phyloP scores from a whole-genome alignment of 1,140 invertebrate genomes.

The Heliconius hermathena region DNA sequence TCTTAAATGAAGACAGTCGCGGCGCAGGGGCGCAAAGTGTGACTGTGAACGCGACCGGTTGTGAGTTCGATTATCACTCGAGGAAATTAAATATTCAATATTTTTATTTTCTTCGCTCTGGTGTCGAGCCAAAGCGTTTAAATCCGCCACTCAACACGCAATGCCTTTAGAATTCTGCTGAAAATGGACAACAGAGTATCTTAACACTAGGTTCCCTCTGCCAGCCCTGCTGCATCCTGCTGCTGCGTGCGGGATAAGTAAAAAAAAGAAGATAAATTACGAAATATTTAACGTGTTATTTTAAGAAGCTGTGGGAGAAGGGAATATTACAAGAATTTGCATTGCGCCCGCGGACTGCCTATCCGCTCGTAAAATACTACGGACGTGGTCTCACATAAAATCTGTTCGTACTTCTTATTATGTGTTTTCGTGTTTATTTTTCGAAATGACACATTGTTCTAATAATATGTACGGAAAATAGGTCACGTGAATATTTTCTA shows the following conservation, averaged over 20 bases:
- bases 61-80: no score
- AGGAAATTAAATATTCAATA: no score
- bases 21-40: no score
- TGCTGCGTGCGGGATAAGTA: no score
- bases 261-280: neutral
- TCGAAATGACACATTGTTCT: conserved; percentile 29
- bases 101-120: no score
- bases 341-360: conserved; percentile 39
- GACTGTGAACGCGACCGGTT: no score
- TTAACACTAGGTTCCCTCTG: no score
- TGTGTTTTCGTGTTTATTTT: conserved; percentile 34
- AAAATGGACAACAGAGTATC: no score
- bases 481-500: conserved; percentile 21
- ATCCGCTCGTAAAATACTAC: conserved; percentile 50
- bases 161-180: no score
- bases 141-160: no score
- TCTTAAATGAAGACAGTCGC: conserved; percentile 18
- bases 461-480: conserved; percentile 7
- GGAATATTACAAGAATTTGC: conserved; percentile 39
- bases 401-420: conserved; percentile 24
- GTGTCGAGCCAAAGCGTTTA: no score
- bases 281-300: conserved; percentile 32
- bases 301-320: conserved; percentile 19
- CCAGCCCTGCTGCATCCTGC: no score
- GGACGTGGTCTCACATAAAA: conserved; percentile 38